Evolutionary conservation across 2,113 vertebrate genomes (phyloP).

Genomic region (Phylloscopus whistleri): DNA sequence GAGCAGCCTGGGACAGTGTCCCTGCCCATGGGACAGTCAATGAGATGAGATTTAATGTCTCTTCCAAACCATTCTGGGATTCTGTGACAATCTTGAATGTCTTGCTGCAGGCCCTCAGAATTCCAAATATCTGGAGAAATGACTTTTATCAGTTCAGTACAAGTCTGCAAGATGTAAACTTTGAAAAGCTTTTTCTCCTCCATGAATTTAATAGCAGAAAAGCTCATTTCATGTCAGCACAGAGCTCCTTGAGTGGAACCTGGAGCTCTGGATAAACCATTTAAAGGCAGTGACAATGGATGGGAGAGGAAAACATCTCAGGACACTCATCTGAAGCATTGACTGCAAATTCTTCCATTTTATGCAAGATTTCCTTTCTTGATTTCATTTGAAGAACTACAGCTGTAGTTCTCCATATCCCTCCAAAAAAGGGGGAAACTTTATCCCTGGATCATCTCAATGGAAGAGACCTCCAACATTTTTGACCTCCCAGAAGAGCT

Average conservation of each 20-base stretch:
- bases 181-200: not conserved
- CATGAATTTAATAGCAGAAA: not conserved
- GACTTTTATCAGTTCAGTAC: not conserved
- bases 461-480: not conserved
- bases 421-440: not conserved
- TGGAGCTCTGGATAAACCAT: not conserved
- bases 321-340: not conserved
- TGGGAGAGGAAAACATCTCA: not conserved
- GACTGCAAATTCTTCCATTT: not conserved
- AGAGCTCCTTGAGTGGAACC: not conserved
- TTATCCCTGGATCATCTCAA: not conserved
- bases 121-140: not conserved
- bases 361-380: not conserved
- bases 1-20: rapidly evolving
- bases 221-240: not conserved
- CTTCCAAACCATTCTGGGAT: not conserved
- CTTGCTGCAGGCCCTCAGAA: not conserved
- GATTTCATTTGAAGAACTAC: not conserved
- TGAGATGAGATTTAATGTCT: not conserved
- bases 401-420: not conserved
- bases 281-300: not conserved
- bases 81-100: not conserved
- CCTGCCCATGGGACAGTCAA: not conserved
- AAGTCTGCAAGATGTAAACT: not conserved
- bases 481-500: not conserved